These are phyloP conservation scores for Perca flavescens DNA, from an alignment of 2,113 vertebrate species.

Conservation along the genomic window DNA sequence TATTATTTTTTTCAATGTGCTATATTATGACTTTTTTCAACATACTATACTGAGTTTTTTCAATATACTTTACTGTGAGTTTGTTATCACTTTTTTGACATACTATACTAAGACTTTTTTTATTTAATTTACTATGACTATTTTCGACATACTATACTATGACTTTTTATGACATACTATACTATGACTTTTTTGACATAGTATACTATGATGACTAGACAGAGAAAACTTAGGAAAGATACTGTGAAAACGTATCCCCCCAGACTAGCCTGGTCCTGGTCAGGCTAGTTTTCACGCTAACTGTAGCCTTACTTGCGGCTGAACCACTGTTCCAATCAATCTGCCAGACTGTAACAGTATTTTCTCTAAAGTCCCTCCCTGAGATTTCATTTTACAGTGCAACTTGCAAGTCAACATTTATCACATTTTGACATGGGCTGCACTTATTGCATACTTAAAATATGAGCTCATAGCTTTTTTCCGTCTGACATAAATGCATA, in stretches of 20 bases:
- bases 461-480: background rate
- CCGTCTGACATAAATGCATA: background rate
- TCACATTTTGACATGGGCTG: background rate
- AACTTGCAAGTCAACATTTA: background rate
- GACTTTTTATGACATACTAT: too few species aligned
- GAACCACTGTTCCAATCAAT: background rate
- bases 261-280: background rate
- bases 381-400: background rate
- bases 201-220: too few species aligned
- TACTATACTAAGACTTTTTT: too few species aligned
- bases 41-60: too few species aligned
- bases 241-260: background rate
- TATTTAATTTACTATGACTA: too few species aligned
- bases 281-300: background rate
- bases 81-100: too few species aligned
- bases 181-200: too few species aligned
- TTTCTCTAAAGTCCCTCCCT: background rate
- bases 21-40: too few species aligned
- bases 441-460: background rate
- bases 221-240: too few species aligned
- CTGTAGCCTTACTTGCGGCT: slow-evolving; percentile 4
- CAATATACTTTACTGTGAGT: too few species aligned
- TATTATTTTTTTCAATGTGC: too few species aligned
- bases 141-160: too few species aligned
- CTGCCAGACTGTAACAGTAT: background rate